Conservation (phyloP, 1,140 invertebrate genomes). For the Panagrolaimus sp. region DNA sequence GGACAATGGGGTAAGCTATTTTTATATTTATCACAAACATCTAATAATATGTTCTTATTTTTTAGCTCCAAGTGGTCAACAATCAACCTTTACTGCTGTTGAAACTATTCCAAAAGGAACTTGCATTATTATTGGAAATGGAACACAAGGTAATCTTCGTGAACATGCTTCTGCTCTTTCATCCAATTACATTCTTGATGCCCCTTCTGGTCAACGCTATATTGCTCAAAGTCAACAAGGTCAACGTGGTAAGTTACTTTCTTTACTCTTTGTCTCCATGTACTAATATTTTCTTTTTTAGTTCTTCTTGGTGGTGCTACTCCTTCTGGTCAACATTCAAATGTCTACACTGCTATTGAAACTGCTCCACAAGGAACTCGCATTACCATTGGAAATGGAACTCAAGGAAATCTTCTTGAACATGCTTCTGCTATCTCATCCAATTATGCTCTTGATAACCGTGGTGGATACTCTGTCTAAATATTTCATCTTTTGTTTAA, state of each 20-base stretch:
- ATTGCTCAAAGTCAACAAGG: neutral
- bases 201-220: neutral
- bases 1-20: neutral
- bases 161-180: neutral
- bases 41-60: neutral
- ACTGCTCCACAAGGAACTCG: neutral
- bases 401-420: conserved; percentile 1
- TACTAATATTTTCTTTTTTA: too few relatives aligned
- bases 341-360: conserved; percentile 5
- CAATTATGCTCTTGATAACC: neutral
- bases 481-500: too few relatives aligned
- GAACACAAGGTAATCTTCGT: conserved; percentile 5
- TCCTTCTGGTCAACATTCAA: neutral
- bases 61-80: neutral
- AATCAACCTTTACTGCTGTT: conserved; percentile 1
- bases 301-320: too few relatives aligned
- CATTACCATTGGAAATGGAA: neutral
- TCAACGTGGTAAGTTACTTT: conserved; percentile 15
- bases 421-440: neutral
- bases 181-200: neutral
- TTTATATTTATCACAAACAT: neutral
- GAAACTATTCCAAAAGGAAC: neutral
- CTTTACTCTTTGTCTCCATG: too few relatives aligned
- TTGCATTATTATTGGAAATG: neutral
- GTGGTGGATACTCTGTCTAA: too few relatives aligned